Evolutionary conservation across 2,888 invertebrate species (phyloP), one percentile per base, ranked within the genome.

Genomic region (Helleia helle): DNA sequence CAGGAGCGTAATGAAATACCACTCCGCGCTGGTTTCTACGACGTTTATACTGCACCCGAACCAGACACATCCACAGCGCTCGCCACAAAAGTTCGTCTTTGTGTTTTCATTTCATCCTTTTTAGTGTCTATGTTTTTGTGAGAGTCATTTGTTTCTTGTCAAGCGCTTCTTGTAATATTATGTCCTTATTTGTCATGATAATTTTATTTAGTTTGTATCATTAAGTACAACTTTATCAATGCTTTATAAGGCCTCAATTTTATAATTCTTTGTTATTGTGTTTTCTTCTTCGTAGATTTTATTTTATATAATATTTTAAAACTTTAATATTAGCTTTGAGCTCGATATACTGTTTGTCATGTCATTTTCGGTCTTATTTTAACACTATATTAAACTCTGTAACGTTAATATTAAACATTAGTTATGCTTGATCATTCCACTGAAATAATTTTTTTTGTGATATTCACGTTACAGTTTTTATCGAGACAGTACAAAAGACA

Each of bases 11-110:
- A 77, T 56, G 79, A 83, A 58, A 73, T 79, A 50, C 77, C 75
- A 34, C 58, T 71, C 41, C 74, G 71, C 52, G 79, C 81, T 50
- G 85, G 84, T 53, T 84, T 85, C 71, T 85, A 84, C 67, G 77
- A 86, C 54, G 81, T 84, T 43, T 84, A 76, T 60, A 80, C 77
- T 46, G 74, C 74, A 56, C 65, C 75, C 48, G 66, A 77, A 49
- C 62, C 76, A 49, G 57, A 55, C 42, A 58, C 60, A 51, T 70
- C 76, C 44, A 63, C 70, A 53, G 69, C 75, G 53, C 54, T 65
- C 46, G 56, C 57, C 56, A 62, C 60, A 52, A 60, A 55, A 44
- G 62, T 60, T 59, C 65, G 61, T 56, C 58, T 71, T 59, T 56
- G 67, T 52, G 58, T 71, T 56, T 58, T 70, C 52, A 66, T 69